Percentiles rank a stretch among this genome's conserved stretches.
These are phyloP conservation scores for Heteronetta atricapilla DNA, from an alignment of 2,113 vertebrate species.

Conservation along the genomic window DNA sequence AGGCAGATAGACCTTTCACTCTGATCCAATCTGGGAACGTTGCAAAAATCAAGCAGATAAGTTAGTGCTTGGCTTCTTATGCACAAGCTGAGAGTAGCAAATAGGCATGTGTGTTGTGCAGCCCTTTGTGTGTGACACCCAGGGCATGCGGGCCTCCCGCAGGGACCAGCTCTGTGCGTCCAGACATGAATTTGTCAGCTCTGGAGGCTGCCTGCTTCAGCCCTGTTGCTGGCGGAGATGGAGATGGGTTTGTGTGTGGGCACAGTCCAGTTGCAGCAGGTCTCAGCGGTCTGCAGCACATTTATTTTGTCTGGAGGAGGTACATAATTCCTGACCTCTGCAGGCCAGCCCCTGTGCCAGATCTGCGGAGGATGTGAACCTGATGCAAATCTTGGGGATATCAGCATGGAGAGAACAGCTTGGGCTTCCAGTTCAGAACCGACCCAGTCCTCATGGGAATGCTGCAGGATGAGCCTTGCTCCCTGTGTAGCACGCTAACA, in stretches of 20 bases:
- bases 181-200: not conserved
- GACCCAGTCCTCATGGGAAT: not conserved
- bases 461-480: not conserved
- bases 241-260: not conserved
- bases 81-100: not conserved
- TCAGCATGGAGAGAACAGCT: not conserved
- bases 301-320: not conserved
- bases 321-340: not conserved
- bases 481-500: not conserved
- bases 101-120: not conserved
- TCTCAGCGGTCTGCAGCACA: not conserved
- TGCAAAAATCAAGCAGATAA: not conserved
- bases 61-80: not conserved
- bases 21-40: not conserved
- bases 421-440: not conserved
- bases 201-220: not conserved
- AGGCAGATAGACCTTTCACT: not conserved
- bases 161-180: not conserved
- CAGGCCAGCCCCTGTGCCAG: rapidly evolving
- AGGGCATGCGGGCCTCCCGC: not conserved
- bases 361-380: not conserved
- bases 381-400: not conserved
- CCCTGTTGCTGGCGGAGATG: not conserved
- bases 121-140: rapidly evolving
- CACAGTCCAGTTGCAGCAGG: not conserved